These are phyloP conservation scores for Rhagologus leucostigma DNA, from an alignment of 2,113 vertebrate genomes.

Conservation along the genomic window DNA sequence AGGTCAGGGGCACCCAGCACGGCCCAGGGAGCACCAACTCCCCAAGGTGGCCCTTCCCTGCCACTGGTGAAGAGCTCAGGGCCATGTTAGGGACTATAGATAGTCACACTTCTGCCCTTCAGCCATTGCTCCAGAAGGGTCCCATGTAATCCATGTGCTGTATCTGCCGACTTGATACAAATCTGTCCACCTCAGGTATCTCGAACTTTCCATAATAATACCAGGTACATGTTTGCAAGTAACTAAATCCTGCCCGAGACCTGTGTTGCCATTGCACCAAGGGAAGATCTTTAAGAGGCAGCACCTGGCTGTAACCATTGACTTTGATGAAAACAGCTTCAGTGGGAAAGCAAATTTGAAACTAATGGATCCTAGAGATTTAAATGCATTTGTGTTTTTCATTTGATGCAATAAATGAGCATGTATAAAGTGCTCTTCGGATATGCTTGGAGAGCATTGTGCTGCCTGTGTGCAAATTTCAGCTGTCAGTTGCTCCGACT, in stretches of 20 bases:
- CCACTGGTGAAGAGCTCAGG: neutral
- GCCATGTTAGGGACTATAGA: fast-evolving
- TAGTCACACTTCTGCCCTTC: neutral
- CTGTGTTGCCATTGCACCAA: neutral
- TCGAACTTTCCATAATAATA: fast-evolving
- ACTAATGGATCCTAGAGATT: neutral
- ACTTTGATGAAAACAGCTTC: neutral
- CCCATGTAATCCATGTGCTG: neutral
- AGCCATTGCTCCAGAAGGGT: neutral
- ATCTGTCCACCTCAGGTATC: neutral
- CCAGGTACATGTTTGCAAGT: neutral
- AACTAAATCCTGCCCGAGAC: neutral
- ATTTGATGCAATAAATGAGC: neutral
- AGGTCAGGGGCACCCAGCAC: no score
- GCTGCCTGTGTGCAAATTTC: neutral
- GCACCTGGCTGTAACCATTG: neutral
- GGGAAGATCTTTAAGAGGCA: neutral
- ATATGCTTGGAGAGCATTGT: neutral
- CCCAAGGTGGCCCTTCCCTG: neutral
- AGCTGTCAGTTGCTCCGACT: neutral
- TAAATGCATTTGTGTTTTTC: neutral
- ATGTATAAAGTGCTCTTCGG: neutral
- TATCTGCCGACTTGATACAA: neutral
- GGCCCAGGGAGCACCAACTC: neutral
- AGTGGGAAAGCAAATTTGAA: neutral